phyloP scores from a whole-genome alignment of 2,113 vertebrate genomes.

The Gallinago media region DNA sequence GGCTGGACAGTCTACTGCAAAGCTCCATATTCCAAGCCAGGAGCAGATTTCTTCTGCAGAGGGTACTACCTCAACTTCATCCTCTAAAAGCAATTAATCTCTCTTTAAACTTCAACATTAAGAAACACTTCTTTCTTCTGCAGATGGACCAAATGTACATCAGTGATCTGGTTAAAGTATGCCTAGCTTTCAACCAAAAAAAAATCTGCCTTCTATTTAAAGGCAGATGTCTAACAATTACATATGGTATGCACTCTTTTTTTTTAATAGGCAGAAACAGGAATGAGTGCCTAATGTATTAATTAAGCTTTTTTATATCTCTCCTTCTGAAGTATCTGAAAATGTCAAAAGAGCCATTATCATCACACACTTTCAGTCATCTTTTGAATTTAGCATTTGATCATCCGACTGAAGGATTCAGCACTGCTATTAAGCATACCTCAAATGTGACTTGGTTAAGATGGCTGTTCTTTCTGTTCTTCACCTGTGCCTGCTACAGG shows the following conservation, averaged over 20 bases:
- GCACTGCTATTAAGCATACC: background rate
- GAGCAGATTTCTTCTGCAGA: background rate
- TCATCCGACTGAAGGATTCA: background rate
- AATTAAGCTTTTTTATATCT: conserved; percentile 35
- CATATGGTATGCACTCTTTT: background rate
- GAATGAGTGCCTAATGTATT: background rate
- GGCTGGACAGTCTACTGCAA: background rate
- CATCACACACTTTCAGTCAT: background rate
- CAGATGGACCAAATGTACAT: background rate
- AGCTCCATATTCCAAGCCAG: background rate
- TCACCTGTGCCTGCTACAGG: background rate
- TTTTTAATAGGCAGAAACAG: background rate
- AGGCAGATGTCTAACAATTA: background rate
- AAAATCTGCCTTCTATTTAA: background rate
- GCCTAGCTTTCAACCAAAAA: conserved; percentile 5
- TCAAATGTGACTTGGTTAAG: background rate
- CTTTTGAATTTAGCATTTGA: background rate
- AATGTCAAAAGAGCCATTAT: conserved; percentile 33
- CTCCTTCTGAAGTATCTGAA: background rate
- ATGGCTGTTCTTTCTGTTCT: background rate
- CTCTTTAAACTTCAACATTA: conserved; percentile 8
- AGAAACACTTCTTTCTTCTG: background rate
- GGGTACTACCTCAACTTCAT: background rate
- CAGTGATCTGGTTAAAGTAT: background rate
- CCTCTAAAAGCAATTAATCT: conserved; percentile 2